Conservation (phyloP, 2,797 vertebrate species). For the Pogoniulus pusillus region DNA sequence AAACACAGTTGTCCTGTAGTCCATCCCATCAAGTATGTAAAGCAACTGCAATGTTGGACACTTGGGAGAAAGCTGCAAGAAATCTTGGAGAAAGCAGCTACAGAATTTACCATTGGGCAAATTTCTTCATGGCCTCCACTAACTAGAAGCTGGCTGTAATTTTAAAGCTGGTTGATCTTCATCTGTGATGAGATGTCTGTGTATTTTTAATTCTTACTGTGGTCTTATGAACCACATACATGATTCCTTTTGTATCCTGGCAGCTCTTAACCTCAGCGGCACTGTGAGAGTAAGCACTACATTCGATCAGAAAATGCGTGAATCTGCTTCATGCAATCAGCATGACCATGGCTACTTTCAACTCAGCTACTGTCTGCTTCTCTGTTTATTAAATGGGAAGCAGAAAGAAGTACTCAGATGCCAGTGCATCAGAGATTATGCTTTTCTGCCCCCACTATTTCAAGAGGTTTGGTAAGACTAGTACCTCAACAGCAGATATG, state of each 20-base stretch:
- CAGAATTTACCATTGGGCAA: neutral
- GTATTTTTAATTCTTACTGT: neutral
- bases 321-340: neutral
- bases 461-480: neutral
- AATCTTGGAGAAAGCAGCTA: neutral
- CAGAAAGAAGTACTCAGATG: neutral
- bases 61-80: neutral
- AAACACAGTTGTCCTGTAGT: neutral
- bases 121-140: neutral
- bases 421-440: neutral
- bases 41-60: neutral
- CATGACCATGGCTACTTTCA: neutral
- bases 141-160: neutral
- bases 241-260: neutral
- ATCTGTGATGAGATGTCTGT: neutral
- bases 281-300: neutral
- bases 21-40: neutral
- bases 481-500: neutral
- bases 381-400: neutral
- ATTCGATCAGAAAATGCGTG: neutral
- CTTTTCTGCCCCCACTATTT: neutral
- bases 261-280: neutral
- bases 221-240: slow-evolving; percentile 17
- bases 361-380: neutral
- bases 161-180: neutral